A percentile compares a stretch with the other conserved stretches of the same genome.
Evolutionary conservation across 1,140 invertebrate genomes (phyloP).

Genomic region (Goniozus legneri): DNA sequence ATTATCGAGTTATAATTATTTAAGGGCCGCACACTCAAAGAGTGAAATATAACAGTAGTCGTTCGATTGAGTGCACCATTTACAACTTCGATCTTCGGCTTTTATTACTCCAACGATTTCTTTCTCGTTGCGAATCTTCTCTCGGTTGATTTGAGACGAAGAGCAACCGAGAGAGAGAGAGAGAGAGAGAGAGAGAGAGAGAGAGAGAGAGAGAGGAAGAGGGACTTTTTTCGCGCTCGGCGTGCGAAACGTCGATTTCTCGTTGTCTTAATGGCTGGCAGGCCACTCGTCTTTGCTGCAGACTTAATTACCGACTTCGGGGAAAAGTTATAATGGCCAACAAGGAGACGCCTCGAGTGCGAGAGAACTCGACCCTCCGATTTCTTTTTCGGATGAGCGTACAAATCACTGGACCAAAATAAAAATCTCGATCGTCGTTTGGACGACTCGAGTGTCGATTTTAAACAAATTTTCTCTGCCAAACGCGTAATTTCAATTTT

Average conservation of each 20-base stretch:
- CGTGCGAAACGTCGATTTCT: conserved; percentile 53
- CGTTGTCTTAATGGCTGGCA: conserved; percentile 47
- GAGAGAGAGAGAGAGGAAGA: conserved; percentile 24
- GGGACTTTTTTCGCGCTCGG: conserved; percentile 43
- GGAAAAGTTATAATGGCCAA: conserved; percentile 54
- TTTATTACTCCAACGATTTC: conserved; percentile 47
- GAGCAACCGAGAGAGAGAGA: conserved; percentile 11
- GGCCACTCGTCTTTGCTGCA: conserved; percentile 53
- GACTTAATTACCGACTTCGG: conserved; percentile 54
- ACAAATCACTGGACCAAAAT: conserved; percentile 25
- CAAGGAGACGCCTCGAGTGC: conserved; percentile 33
- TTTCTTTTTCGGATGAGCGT: conserved; percentile 20
- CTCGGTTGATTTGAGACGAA: conserved; percentile 52
- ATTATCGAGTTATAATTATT: too few species aligned
- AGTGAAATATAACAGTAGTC: conserved; percentile 1
- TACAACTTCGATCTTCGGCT: too few species aligned
- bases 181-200: conserved; percentile 9
- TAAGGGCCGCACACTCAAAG: conserved; percentile 8
- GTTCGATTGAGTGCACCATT: conserved; percentile 11
- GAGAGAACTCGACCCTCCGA: too few species aligned
- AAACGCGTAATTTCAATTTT: too few species aligned
- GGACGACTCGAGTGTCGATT: too few species aligned
- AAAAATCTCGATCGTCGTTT: too few species aligned
- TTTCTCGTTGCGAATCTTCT: conserved; percentile 50
- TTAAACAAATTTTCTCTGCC: too few species aligned